A percentile compares a stretch with the other conserved stretches of the same genome.
These are phyloP conservation scores for Upupa epops DNA, from an alignment of 2,113 vertebrate species.

Conservation along the genomic window DNA sequence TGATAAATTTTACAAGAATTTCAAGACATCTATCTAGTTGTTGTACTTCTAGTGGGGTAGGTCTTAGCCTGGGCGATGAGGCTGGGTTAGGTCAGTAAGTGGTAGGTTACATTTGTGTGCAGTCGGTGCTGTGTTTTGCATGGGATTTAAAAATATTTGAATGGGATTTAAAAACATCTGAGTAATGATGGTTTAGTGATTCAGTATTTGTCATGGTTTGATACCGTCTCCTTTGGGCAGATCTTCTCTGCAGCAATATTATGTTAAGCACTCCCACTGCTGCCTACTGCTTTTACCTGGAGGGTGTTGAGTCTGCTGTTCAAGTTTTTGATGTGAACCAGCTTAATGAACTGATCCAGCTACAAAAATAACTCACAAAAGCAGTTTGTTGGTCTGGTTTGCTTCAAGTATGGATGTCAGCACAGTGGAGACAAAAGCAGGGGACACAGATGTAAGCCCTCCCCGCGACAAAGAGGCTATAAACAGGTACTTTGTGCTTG, in stretches of 20 bases:
- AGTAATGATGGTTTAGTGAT: neutral
- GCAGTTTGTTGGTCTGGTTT: neutral
- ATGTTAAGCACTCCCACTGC: neutral
- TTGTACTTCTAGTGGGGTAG: too few species aligned
- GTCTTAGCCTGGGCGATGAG: too few species aligned
- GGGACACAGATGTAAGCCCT: neutral
- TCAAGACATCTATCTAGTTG: neutral
- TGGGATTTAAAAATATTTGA: constrained; percentile 13
- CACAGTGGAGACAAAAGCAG: neutral
- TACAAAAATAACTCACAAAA: neutral
- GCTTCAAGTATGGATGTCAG: neutral
- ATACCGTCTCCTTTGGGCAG: neutral
- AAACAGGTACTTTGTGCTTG: neutral
- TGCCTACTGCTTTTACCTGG: neutral
- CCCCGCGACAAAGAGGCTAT: neutral
- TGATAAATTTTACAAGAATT: neutral
- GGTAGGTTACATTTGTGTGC: too few species aligned
- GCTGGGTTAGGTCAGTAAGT: too few species aligned
- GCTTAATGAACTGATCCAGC: neutral
- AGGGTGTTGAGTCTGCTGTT: neutral
- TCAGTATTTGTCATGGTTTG: neutral
- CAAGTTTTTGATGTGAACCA: neutral
- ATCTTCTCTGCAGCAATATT: neutral
- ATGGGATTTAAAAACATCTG: neutral
- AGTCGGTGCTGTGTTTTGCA: neutral